Evolutionary conservation across 1,140 invertebrate species (phyloP).

Genomic region (Drosophila pallidifrons): DNA sequence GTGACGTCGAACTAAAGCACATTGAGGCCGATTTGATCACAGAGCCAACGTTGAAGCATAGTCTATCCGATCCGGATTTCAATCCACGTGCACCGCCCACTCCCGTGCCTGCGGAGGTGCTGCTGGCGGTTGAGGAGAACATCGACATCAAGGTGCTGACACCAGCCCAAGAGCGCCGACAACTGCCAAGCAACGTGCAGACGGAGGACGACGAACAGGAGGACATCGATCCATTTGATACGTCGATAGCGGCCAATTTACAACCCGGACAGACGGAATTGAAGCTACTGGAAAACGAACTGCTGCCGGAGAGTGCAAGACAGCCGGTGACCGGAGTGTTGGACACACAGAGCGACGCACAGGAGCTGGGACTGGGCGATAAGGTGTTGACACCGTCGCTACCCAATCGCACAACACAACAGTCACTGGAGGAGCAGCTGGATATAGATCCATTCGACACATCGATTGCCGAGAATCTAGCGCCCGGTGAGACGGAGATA

Average conservation of each 20-base stretch:
- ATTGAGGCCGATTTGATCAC: conserved; percentile 89
- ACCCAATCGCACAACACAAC: conserved; percentile 45
- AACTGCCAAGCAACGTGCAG: conserved; percentile 43
- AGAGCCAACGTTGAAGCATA: conserved; percentile 75
- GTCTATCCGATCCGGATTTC: conserved; percentile 87
- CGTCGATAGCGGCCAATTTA: conserved; percentile 90
- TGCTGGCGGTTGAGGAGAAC: conserved; percentile 87
- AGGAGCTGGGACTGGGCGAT: conserved; percentile 81
- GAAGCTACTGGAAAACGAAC: conserved; percentile 87
- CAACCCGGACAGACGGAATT: conserved; percentile 91
- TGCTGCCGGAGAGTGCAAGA: conserved; percentile 70
- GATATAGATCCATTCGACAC: conserved; percentile 92
- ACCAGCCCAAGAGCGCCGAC: conserved; percentile 85
- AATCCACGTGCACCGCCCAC: conserved; percentile 86
- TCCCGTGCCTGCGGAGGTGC: conserved; percentile 85
- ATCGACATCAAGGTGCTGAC: conserved; percentile 89
- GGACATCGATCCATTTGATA: conserved; percentile 91
- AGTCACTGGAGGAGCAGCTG: conserved; percentile 56
- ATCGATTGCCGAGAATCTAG: conserved; percentile 90
- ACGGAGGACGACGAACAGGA: conserved; percentile 49
- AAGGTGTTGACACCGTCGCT: conserved; percentile 82
- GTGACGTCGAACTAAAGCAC: conserved; percentile 90
- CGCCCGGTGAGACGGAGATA: conserved; percentile 91
- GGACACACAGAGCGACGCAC: conserved; percentile 83
- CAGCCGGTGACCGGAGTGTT: conserved; percentile 66